Conservation (phyloP, 2,797 vertebrate genomes). For the Australoheros facetus region DNA sequence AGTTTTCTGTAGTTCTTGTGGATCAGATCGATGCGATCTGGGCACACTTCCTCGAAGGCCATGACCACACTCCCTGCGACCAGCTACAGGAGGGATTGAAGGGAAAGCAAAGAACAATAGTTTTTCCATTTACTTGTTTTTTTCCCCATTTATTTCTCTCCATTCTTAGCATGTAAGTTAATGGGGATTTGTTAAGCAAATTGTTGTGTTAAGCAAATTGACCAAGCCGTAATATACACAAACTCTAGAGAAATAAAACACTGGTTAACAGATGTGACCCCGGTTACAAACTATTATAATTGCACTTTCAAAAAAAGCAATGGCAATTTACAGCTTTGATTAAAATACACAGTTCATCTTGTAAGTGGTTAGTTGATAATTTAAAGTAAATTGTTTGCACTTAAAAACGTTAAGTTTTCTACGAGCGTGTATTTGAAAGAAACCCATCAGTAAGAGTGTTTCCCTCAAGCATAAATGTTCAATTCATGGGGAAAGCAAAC, state of each 20-base stretch:
- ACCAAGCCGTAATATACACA: constrained; percentile 15
- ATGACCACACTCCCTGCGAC: constrained; percentile 97
- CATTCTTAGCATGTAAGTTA: background rate
- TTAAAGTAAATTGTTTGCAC: constrained; percentile 40
- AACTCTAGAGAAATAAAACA: constrained; percentile 49
- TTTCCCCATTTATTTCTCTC: background rate
- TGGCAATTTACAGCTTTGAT: constrained; percentile 64
- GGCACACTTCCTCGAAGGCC: constrained; percentile 98
- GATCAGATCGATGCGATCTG: constrained; percentile 97
- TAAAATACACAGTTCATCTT: constrained; percentile 46
- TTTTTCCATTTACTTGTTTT: background rate
- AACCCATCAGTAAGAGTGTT: constrained; percentile 44
- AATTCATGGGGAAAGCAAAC: constrained; percentile 42
- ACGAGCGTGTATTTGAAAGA: constrained; percentile 23
- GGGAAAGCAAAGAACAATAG: background rate
- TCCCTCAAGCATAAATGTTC: constrained; percentile 42
- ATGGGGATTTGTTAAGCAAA: constrained; percentile 6
- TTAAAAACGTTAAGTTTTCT: constrained; percentile 44
- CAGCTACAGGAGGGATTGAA: constrained; percentile 77
- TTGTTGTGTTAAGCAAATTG: constrained; percentile 21
- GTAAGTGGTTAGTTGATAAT: constrained; percentile 52
- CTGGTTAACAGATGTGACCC: constrained; percentile 38
- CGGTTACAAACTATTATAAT: constrained; percentile 22
- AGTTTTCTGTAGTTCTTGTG: constrained; percentile 98
- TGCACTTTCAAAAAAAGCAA: constrained; percentile 38